Percentiles rank a stretch among this genome's conserved stretches.
Conservation (phyloP, 2,113 vertebrate genomes). For the human region DNA sequence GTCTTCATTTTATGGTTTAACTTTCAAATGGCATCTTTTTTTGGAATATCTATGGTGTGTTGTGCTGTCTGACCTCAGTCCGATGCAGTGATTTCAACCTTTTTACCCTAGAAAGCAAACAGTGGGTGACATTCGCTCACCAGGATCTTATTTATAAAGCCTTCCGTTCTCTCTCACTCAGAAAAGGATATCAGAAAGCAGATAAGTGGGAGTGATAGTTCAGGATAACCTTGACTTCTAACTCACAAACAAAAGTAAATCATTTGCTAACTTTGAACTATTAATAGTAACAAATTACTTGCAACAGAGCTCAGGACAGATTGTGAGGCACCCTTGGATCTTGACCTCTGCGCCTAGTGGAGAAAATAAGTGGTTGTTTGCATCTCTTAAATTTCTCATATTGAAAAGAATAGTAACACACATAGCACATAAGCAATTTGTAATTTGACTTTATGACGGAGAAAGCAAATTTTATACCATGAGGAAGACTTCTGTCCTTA, state of each 20-base stretch:
- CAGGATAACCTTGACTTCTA: slow-evolving; percentile 68
- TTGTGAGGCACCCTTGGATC: slow-evolving; percentile 57
- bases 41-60: background rate
- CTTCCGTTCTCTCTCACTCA: background rate
- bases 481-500: background rate
- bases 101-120: slow-evolving; percentile 17
- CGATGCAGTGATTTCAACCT: background rate
- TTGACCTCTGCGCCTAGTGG: slow-evolving; percentile 62
- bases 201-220: slow-evolving; percentile 25
- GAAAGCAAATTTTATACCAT: background rate
- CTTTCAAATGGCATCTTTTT: background rate
- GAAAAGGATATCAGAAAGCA: background rate
- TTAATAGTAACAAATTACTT: slow-evolving; percentile 73
- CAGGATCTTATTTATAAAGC: background rate
- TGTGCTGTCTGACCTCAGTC: background rate
- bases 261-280: slow-evolving; percentile 72
- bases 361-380: slow-evolving; percentile 65
- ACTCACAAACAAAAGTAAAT: slow-evolving; percentile 67
- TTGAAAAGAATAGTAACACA: background rate
- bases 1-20: background rate
- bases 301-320: slow-evolving; percentile 45
- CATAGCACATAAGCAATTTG: background rate
- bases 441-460: background rate
- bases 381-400: slow-evolving; percentile 25
- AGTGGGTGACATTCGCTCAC: background rate